phyloP scores from a whole-genome alignment of 2,888 invertebrate species.

The Tipula lateralis region DNA sequence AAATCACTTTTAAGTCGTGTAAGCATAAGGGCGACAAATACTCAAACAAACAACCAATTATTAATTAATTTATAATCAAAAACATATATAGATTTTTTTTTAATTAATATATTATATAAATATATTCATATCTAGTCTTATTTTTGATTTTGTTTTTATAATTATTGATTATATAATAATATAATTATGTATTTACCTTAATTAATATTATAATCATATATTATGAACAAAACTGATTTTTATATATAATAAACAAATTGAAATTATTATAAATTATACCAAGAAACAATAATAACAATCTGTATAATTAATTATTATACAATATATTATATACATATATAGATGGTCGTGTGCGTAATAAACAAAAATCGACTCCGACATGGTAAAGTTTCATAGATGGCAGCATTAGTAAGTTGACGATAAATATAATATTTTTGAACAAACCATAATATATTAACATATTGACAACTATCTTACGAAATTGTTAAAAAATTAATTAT shows the following conservation, averaged over 20 bases:
- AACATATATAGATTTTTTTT: neutral
- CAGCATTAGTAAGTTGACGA: no score
- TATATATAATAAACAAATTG: neutral
- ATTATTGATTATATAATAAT: neutral
- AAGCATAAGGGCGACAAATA: neutral
- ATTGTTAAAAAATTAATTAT: no score
- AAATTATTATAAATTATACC: neutral
- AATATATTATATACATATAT: neutral
- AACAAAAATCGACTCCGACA: no score
- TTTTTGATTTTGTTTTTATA: neutral
- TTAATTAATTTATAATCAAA: slow-evolving; percentile 9
- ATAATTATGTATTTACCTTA: neutral
- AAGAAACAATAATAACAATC: neutral
- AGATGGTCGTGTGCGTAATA: no score
- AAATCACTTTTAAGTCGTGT: neutral
- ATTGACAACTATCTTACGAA: no score
- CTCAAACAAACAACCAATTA: neutral
- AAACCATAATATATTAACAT: no score
- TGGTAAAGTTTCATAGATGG: no score
- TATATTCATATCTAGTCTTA: neutral
- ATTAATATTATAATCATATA: neutral
- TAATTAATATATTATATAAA: neutral
- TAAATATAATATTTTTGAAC: no score
- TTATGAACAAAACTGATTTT: neutral
- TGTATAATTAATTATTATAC: neutral